A percentile compares a stretch with the other conserved stretches of the same genome.
phyloP scores from a whole-genome alignment of 1,140 invertebrate genomes.

The Zelostemma sp. region DNA sequence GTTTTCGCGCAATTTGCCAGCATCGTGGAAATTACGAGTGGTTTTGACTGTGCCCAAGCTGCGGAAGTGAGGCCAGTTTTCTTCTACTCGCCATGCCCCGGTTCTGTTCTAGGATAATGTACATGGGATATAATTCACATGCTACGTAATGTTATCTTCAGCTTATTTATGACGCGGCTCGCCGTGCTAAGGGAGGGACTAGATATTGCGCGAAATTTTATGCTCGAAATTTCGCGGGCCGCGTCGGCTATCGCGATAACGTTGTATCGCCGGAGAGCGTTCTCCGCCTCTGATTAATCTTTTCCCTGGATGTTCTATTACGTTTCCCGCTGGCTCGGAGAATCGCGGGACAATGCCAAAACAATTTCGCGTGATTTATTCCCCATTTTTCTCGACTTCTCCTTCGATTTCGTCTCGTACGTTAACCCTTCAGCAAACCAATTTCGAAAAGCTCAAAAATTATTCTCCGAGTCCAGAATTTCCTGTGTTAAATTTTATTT shows the following conservation, averaged over 20 bases:
- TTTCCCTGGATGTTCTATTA: slow-evolving; percentile 33
- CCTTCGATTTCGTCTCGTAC: neutral
- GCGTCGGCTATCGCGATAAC: slow-evolving; percentile 38
- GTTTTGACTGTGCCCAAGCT: slow-evolving; percentile 37
- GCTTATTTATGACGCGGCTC: slow-evolving; percentile 42
- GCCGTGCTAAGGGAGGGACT: slow-evolving; percentile 22
- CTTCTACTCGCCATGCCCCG: slow-evolving; percentile 20
- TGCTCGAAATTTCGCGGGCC: slow-evolving; percentile 39
- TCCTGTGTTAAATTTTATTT: too few relatives aligned
- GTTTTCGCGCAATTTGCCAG: slow-evolving; percentile 47
- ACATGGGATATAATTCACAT: slow-evolving; percentile 41
- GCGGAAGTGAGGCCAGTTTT: slow-evolving; percentile 38
- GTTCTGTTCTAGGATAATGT: slow-evolving; percentile 31
- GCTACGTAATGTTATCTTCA: slow-evolving; percentile 47
- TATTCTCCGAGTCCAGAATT: too few relatives aligned
- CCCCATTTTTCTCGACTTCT: neutral
- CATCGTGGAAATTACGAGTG: slow-evolving; percentile 43
- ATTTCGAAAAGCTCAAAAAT: too few relatives aligned
- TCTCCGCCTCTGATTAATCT: slow-evolving; percentile 38
- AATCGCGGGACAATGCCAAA: neutral
- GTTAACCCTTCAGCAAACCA: too few relatives aligned
- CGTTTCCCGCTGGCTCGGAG: slow-evolving; percentile 5
- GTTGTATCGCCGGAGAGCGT: neutral
- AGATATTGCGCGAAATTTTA: slow-evolving; percentile 44
- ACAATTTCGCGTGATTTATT: slow-evolving; percentile 1